A percentile compares a stretch with the other conserved stretches of the same genome.
These are phyloP conservation scores for Solen grandis DNA, from an alignment of 1,140 invertebrate genomes.

Conservation along the genomic window DNA sequence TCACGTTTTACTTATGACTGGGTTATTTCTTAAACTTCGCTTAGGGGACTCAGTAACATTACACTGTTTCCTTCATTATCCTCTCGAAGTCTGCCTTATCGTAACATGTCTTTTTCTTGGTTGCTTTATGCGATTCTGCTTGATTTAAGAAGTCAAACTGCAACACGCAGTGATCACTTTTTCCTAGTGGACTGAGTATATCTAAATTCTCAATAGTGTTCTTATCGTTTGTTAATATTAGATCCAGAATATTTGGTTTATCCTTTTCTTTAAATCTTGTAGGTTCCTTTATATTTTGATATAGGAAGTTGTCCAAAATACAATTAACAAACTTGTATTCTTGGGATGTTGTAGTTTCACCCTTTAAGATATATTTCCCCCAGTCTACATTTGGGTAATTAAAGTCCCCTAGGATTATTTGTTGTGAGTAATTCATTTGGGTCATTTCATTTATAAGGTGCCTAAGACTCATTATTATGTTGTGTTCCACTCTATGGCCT, in stretches of 20 bases:
- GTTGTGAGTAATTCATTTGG: background rate
- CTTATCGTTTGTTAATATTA: constrained; percentile 45
- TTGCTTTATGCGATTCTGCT: too few relatives aligned
- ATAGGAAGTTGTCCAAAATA: constrained; percentile 11
- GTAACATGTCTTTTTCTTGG: too few relatives aligned
- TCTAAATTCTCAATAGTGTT: constrained; percentile 25
- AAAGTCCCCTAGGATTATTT: constrained; percentile 23
- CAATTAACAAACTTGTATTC: background rate
- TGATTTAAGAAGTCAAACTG: constrained; percentile 7
- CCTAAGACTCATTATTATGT: too few relatives aligned
- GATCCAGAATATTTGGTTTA: constrained; percentile 31
- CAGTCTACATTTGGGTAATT: constrained; percentile 1
- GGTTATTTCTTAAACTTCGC: too few relatives aligned
- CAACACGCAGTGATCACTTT: constrained; percentile 44
- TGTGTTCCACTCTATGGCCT: too few relatives aligned
- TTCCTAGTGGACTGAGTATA: background rate
- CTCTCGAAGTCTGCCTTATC: too few relatives aligned
- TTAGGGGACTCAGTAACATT: too few relatives aligned
- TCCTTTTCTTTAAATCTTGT: constrained; percentile 15
- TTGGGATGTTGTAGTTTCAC: background rate
- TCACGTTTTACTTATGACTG: too few relatives aligned
- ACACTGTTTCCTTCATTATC: too few relatives aligned
- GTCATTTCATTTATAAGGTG: background rate
- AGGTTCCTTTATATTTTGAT: constrained; percentile 27
- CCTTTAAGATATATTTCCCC: background rate